Evolutionary conservation across 2,797 vertebrate genomes (phyloP).

Genomic region (Cottoperca gobio): DNA sequence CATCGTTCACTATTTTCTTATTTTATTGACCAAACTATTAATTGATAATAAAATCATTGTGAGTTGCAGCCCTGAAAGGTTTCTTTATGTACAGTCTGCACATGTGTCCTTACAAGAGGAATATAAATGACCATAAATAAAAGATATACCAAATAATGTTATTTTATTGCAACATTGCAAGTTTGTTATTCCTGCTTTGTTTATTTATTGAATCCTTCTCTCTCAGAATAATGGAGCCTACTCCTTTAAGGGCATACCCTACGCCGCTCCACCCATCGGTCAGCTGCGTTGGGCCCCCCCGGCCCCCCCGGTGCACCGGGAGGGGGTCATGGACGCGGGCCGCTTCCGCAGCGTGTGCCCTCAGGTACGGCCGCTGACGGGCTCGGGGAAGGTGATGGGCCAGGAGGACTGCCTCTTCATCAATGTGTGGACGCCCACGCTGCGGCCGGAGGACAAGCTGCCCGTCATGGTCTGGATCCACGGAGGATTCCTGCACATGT

Average conservation of each 20-base stretch:
- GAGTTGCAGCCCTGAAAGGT: too few species aligned
- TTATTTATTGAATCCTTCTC: neutral
- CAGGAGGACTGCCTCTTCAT: conserved; percentile 86
- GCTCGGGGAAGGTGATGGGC: conserved; percentile 68
- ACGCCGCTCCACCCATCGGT: conserved; percentile 80
- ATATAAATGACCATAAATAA: neutral
- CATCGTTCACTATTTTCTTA: too few species aligned
- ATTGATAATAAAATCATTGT: too few species aligned
- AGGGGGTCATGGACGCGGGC: conserved; percentile 61
- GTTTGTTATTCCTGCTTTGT: neutral
- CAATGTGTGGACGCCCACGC: conserved; percentile 86
- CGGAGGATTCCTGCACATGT: conserved; percentile 80
- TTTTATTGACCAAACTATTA: too few species aligned
- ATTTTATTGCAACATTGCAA: too few species aligned
- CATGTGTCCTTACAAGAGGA: neutral
- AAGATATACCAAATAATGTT: neutral
- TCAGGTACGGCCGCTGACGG: conserved; percentile 73
- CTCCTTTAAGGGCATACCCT: conserved; percentile 86
- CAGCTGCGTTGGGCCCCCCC: conserved; percentile 83
- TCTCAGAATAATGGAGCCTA: conserved; percentile 75
- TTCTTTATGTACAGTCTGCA: too few species aligned
- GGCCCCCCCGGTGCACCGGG: conserved; percentile 52
- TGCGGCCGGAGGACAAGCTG: conserved; percentile 65
- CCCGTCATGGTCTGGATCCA: conserved; percentile 89
- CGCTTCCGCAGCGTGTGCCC: conserved; percentile 79